Conservation (phyloP, 2,113 vertebrate species). For the Tyrannus savana region DNA sequence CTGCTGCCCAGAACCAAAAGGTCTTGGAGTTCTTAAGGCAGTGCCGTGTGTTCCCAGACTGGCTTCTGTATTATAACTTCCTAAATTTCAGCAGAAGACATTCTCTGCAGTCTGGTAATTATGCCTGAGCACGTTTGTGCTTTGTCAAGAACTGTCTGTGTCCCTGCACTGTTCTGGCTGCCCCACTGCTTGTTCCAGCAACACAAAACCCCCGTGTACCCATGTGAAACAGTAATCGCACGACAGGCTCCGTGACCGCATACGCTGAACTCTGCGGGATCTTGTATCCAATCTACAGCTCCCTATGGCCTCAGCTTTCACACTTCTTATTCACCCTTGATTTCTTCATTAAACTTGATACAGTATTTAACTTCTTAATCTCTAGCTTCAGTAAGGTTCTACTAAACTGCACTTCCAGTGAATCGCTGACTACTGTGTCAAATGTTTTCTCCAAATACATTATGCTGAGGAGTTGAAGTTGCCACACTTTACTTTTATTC, state of each 20-base stretch:
- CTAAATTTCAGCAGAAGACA: background rate
- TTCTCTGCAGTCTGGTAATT: background rate
- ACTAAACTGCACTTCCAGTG: background rate
- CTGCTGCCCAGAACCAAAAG: background rate
- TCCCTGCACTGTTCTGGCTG: background rate
- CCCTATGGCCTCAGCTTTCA: constrained; percentile 14
- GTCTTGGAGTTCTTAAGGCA: background rate
- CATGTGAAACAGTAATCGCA: background rate
- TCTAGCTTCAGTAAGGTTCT: background rate
- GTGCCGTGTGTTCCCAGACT: rapidly evolving
- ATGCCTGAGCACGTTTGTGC: background rate
- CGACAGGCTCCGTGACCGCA: rapidly evolving
- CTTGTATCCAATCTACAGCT: background rate
- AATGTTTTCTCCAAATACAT: background rate
- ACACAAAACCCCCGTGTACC: rapidly evolving
- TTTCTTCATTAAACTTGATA: constrained; percentile 33
- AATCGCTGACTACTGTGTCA: background rate
- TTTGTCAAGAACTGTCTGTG: rapidly evolving
- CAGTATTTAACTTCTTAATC: background rate
- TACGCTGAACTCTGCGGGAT: rapidly evolving
- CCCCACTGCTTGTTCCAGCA: background rate
- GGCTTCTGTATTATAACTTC: background rate
- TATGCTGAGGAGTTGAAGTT: background rate
- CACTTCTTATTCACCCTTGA: background rate
- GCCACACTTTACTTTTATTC: background rate